These are phyloP conservation scores for Atrina japonica DNA, from an alignment of 2,888 invertebrate species.

Conservation along the genomic window DNA sequence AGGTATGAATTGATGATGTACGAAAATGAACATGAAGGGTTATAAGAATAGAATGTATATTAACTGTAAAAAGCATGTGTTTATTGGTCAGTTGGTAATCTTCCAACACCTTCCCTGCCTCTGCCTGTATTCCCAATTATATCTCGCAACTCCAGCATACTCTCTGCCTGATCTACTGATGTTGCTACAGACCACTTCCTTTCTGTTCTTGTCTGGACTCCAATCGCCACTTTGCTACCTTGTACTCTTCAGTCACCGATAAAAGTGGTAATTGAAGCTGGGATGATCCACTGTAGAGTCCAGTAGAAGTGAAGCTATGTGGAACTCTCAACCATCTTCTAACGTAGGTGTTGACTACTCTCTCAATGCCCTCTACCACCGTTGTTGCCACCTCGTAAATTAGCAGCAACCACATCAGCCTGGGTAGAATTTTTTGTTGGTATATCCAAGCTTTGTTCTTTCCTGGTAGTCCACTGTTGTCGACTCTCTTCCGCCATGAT, in stretches of 20 bases:
- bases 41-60: too few relatives aligned
- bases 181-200: slow-evolving; percentile 32
- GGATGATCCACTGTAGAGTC: slow-evolving; percentile 23
- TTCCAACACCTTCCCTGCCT: too few relatives aligned
- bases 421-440: slow-evolving; percentile 28
- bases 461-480: slow-evolving; percentile 28
- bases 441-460: slow-evolving; percentile 36
- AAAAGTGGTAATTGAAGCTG: slow-evolving; percentile 27
- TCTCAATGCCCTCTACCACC: slow-evolving; percentile 25
- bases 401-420: slow-evolving; percentile 34
- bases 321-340: slow-evolving; percentile 36
- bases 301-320: slow-evolving; percentile 23
- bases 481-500: neutral
- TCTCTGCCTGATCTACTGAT: slow-evolving; percentile 24
- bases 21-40: too few relatives aligned
- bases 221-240: slow-evolving; percentile 27
- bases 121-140: neutral
- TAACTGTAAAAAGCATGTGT: too few relatives aligned
- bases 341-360: slow-evolving; percentile 25
- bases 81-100: too few relatives aligned
- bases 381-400: slow-evolving; percentile 30
- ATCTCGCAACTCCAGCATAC: slow-evolving; percentile 23
- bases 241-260: slow-evolving; percentile 37
- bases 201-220: slow-evolving; percentile 24
- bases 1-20: too few relatives aligned